Evolutionary conservation across 2,888 invertebrate species (phyloP).

Genomic region (Melitaea athalia): DNA sequence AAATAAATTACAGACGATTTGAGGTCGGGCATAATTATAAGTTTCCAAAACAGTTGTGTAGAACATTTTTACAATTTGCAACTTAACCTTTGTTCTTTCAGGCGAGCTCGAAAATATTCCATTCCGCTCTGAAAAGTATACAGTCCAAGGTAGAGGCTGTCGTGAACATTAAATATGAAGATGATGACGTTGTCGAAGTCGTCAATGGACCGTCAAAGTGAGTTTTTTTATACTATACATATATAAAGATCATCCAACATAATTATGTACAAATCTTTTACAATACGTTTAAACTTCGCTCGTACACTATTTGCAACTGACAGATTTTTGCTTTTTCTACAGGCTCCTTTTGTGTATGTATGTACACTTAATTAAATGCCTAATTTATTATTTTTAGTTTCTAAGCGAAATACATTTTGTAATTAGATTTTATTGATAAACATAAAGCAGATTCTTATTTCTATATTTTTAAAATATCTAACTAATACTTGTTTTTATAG

Average conservation of each 20-base stretch:
- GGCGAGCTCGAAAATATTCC: slow-evolving; percentile 86
- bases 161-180: slow-evolving; percentile 76
- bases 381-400: too few relatives aligned
- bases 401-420: too few relatives aligned
- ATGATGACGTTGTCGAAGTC: slow-evolving; percentile 75
- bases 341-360: too few relatives aligned
- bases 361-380: too few relatives aligned
- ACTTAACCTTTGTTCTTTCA: slow-evolving; percentile 51
- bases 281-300: neutral
- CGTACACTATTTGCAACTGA: too few relatives aligned
- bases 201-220: slow-evolving; percentile 70
- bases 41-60: too few relatives aligned
- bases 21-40: too few relatives aligned
- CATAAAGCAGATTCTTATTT: neutral
- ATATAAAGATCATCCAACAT: neutral
- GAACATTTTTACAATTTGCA: too few relatives aligned
- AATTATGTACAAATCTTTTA: neutral
- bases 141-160: slow-evolving; percentile 84
- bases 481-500: slow-evolving; percentile 39
- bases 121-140: slow-evolving; percentile 84
- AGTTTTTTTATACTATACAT: slow-evolving; percentile 39
- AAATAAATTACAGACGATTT: too few relatives aligned
- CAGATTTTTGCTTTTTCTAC: too few relatives aligned
- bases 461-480: neutral
- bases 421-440: neutral